Percentiles rank a stretch among this genome's conserved stretches.
phyloP scores from a whole-genome alignment of 1,140 invertebrate genomes.

The Drosophila erecta region DNA sequence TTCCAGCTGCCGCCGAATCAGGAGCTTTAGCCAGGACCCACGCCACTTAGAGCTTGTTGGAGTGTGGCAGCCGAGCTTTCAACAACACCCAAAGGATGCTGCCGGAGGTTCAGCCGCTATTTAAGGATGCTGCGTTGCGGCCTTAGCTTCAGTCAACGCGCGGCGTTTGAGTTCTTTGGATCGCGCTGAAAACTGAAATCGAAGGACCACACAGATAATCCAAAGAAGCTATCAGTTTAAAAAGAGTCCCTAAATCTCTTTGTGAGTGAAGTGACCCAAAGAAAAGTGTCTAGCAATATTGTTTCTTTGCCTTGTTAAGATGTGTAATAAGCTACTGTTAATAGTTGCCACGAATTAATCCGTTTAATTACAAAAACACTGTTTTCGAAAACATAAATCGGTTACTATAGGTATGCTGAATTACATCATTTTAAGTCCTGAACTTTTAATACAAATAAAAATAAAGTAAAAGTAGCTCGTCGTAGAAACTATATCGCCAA shows the following conservation, averaged over 20 bases:
- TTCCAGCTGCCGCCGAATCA: conserved; percentile 11
- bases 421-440: too few relatives aligned
- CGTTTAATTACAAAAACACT: not conserved
- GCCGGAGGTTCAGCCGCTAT: conserved; percentile 56
- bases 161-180: conserved; percentile 75
- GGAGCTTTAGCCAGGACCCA: conserved; percentile 53
- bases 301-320: not conserved
- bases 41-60: conserved; percentile 32
- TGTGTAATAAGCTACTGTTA: not conserved
- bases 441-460: too few relatives aligned
- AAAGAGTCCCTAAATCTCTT: conserved; percentile 13
- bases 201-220: conserved; percentile 31
- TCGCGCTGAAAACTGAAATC: conserved; percentile 59
- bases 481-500: too few relatives aligned
- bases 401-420: too few relatives aligned
- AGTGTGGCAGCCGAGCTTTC: conserved; percentile 45
- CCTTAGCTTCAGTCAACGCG: conserved; percentile 81
- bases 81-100: conserved; percentile 60
- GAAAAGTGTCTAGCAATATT: not conserved
- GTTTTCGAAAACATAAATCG: too few relatives aligned
- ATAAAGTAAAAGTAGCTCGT: too few relatives aligned
- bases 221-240: conserved; percentile 46
- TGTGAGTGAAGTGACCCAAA: conserved; percentile 21
- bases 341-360: not conserved
- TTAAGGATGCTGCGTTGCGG: conserved; percentile 83